Conservation (phyloP, 1,140 invertebrate genomes). For the Pogonus chalceus region DNA sequence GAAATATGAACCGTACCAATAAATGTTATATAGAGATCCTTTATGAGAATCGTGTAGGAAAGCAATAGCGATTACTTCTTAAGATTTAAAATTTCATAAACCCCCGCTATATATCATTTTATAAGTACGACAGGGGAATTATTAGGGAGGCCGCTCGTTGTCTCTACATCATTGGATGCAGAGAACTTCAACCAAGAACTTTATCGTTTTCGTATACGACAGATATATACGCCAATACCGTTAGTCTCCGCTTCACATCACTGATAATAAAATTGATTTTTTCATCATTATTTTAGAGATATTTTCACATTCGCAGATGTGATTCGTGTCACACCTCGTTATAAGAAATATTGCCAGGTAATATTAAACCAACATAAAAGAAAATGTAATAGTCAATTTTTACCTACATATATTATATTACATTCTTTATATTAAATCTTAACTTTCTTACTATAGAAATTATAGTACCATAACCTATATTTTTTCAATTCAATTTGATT, state of each 20-base stretch:
- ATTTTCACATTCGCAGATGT: neutral
- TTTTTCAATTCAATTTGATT: neutral
- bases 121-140: slow-evolving; percentile 2
- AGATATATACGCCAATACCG: neutral
- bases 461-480: no score
- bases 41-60: neutral
- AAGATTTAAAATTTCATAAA: slow-evolving; percentile 5
- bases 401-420: no score
- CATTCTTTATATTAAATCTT: no score
- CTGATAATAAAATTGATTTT: neutral
- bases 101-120: slow-evolving; percentile 1
- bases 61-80: slow-evolving; percentile 7
- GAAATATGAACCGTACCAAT: neutral
- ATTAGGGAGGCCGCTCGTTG: neutral
- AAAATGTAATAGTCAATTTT: no score
- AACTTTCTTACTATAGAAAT: no score
- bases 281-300: neutral
- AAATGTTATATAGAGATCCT: slow-evolving; percentile 3
- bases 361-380: no score
- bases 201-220: slow-evolving; percentile 6
- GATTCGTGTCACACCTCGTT: neutral
- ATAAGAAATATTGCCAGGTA: neutral
- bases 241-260: neutral
- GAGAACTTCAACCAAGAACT: neutral
- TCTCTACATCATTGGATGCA: neutral